Evolutionary conservation across 1,140 invertebrate genomes (phyloP), one percentile per base, ranked within the genome.

Genomic region (Drosophila malerkotliana): DNA sequence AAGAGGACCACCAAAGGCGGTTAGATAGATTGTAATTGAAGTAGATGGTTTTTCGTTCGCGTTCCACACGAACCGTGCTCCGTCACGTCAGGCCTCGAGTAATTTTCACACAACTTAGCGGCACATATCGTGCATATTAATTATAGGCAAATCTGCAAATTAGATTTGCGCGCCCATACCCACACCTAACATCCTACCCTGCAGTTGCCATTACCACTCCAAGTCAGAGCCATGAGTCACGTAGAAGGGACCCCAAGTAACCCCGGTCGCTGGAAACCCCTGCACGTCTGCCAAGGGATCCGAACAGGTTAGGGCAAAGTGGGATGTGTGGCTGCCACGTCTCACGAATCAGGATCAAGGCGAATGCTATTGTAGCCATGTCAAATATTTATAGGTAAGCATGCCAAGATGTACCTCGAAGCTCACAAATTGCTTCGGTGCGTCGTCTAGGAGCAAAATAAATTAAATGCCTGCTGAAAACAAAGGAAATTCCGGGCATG

Each of bases 61-160:
- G 72, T 79, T 79, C 59, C 57, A 68, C 71, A 71, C 64, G 71
- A 58, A 61, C 28, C 55, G n/a, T 52, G 37, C 34, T 34, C 37
- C 78, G 74, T 81, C 81, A 85, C 81, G 81, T 85, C 82, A 85
- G 64, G 57, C 37, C 76, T 80, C 68, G 80, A 81, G 81, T 85
- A 85, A 85, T 85, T 85, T 85, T 85, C 81, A 85, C 81, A 87
- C 81, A 85, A 85, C 78, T 85, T 85, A 87, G 71, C 81, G 82
- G 82, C 82, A 78, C 81, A 85, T 87, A 85, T 85, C 81, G 83
- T 87, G 81, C 82, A 85, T 85, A 85, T 85, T 85, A 85, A 85
- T 85, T 85, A 87, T 85, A 68, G 74, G 68, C 56, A 60, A 85
- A 85, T 87, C 83, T 82, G 85, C 52, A 60, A 85, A 85, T 87